Conservation (phyloP, 2,113 vertebrate species). For the Phaethon lepturus region DNA sequence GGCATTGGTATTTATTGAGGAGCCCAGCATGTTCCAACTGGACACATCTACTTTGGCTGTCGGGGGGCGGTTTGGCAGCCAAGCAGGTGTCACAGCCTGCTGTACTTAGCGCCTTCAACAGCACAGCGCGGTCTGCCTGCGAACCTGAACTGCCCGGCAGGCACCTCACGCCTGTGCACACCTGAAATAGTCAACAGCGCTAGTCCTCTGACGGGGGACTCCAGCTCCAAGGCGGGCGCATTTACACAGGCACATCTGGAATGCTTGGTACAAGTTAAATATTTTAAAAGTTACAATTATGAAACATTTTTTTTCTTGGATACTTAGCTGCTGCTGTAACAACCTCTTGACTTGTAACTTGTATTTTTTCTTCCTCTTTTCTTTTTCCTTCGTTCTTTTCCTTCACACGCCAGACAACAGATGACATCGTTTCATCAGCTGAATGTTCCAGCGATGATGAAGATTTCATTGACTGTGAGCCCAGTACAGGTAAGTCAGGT, state of each 20-base stretch:
- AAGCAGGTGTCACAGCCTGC: neutral
- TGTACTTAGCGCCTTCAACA: neutral
- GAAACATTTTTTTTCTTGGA: neutral
- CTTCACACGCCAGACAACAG: constrained; percentile 84
- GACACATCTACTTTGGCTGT: neutral
- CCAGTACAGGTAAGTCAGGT: constrained; percentile 98
- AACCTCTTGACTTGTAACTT: neutral
- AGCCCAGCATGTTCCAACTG: neutral
- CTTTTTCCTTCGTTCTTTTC: neutral
- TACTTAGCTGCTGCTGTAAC: neutral
- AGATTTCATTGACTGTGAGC: constrained; percentile 97
- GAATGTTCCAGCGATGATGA: constrained; percentile 98
- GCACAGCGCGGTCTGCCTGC: neutral
- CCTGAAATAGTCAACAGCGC: neutral
- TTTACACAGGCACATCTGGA: neutral
- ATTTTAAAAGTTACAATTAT: neutral
- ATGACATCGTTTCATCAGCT: constrained; percentile 96
- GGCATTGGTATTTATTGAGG: neutral
- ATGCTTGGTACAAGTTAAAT: neutral
- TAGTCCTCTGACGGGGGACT: rapidly evolving
- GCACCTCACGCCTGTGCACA: neutral
- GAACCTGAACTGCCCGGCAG: neutral
- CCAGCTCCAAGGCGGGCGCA: neutral
- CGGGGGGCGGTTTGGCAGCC: neutral
- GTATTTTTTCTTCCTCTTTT: neutral